Conservation (phyloP, 2,113 vertebrate species). For the Scartelaos histophorus region DNA sequence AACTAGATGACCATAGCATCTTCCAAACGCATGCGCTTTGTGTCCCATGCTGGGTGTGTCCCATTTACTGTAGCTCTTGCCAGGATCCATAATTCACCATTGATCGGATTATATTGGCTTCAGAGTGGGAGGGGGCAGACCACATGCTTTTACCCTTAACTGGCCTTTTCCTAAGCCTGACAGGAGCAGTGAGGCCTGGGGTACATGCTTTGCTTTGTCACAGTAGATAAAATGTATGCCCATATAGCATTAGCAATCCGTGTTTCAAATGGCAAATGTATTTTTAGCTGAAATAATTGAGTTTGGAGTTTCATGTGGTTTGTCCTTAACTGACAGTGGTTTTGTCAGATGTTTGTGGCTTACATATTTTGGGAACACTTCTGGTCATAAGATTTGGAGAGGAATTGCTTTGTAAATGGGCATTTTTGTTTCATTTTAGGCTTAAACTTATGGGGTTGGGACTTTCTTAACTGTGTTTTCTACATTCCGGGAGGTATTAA, state of each 20-base stretch:
- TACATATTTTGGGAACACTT: slow-evolving; percentile 15
- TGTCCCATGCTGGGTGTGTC: slow-evolving; percentile 17
- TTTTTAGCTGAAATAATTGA: neutral
- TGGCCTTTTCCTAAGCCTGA: slow-evolving; percentile 25
- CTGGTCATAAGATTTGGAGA: slow-evolving; percentile 17
- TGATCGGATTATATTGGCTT: slow-evolving; percentile 67
- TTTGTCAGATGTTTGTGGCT: slow-evolving; percentile 7
- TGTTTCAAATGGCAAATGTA: neutral
- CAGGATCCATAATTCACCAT: slow-evolving; percentile 62
- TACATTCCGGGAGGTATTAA: neutral
- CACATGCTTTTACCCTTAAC: slow-evolving; percentile 29
- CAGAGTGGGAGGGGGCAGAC: slow-evolving; percentile 26
- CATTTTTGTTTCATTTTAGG: neutral
- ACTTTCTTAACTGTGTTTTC: neutral
- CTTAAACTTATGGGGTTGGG: neutral
- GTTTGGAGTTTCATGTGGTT: neutral
- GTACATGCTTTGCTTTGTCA: slow-evolving; percentile 42
- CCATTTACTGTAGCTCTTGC: slow-evolving; percentile 15
- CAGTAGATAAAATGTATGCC: slow-evolving; percentile 2
- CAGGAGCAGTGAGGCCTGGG: neutral
- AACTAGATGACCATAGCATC: slow-evolving; percentile 16
- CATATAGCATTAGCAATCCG: neutral
- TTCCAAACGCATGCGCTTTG: slow-evolving; percentile 9
- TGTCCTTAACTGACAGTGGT: slow-evolving; percentile 6
- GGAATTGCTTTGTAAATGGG: slow-evolving; percentile 22